Evolutionary conservation across 92 coral and sea anemone species (phyloP).

Genomic region (Palythoa grandiflora): DNA sequence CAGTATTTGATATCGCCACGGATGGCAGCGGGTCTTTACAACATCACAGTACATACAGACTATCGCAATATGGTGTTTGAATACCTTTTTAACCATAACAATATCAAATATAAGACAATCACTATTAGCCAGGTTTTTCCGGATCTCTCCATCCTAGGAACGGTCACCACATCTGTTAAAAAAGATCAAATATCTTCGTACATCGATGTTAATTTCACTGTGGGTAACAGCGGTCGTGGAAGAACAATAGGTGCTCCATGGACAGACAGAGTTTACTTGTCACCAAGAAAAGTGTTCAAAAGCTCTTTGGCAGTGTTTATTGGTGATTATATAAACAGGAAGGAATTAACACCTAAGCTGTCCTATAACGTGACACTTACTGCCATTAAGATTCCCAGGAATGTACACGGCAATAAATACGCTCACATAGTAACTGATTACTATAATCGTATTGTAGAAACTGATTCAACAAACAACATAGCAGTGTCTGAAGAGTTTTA

Average conservation of each 20-base stretch:
- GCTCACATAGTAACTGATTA: constrained; percentile 60
- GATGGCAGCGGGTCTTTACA: constrained; percentile 67
- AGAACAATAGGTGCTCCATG: constrained; percentile 73
- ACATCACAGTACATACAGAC: constrained; percentile 71
- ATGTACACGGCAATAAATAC: constrained; percentile 57
- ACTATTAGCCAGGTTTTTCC: constrained; percentile 66
- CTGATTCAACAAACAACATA: constrained; percentile 49
- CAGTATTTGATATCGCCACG: constrained; percentile 53
- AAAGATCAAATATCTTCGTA: constrained; percentile 48
- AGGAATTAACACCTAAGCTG: constrained; percentile 45
- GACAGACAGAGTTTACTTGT: constrained; percentile 65
- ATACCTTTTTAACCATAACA: constrained; percentile 61
- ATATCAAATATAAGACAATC: constrained; percentile 51
- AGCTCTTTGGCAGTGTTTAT: constrained; percentile 32
- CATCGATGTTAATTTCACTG: constrained; percentile 62
- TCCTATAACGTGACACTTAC: constrained; percentile 46
- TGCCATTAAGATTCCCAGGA: constrained; percentile 58
- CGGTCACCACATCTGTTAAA: constrained; percentile 33
- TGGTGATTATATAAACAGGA: constrained; percentile 49
- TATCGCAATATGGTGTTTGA: constrained; percentile 70
- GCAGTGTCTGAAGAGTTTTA: constrained; percentile 30
- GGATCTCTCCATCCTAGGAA: constrained; percentile 51
- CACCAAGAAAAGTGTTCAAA: constrained; percentile 38
- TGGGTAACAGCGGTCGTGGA: constrained; percentile 68
- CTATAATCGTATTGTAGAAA: constrained; percentile 59